These are phyloP conservation scores for Centropus unirufus DNA, from an alignment of 2,113 vertebrate species.

Conservation along the genomic window DNA sequence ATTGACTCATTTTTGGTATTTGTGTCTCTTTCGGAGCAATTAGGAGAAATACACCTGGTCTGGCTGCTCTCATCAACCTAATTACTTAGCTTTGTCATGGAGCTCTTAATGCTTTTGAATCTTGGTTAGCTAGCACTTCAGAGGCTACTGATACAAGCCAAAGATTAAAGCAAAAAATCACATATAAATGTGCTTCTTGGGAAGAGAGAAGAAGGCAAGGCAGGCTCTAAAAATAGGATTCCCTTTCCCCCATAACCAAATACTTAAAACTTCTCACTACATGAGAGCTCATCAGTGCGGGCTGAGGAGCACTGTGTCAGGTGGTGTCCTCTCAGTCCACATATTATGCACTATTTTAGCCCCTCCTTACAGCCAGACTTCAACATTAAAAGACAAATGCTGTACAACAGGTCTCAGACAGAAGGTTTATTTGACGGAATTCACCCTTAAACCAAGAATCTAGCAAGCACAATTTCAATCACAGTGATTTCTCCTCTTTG, in stretches of 20 bases:
- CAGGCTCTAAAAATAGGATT: not conserved
- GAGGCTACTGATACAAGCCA: not conserved
- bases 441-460: not conserved
- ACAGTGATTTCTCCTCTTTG: not conserved
- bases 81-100: not conserved
- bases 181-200: not conserved
- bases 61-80: not conserved
- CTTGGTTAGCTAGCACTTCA: not conserved
- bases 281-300: not conserved
- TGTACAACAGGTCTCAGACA: not conserved
- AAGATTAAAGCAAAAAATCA: not conserved
- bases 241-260: not conserved
- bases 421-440: not conserved
- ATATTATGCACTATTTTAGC: not conserved
- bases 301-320: not conserved
- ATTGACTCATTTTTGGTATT: not conserved
- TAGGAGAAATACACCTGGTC: not conserved
- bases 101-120: not conserved
- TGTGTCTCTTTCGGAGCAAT: not conserved
- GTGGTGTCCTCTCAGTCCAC: not conserved
- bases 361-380: not conserved
- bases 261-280: not conserved
- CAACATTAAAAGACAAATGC: not conserved
- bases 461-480: rapidly evolving
- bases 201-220: not conserved